Percentiles rank a stretch among this genome's conserved stretches.
phyloP scores from a whole-genome alignment of 1,140 invertebrate genomes.

The Eriocheir sinensis region DNA sequence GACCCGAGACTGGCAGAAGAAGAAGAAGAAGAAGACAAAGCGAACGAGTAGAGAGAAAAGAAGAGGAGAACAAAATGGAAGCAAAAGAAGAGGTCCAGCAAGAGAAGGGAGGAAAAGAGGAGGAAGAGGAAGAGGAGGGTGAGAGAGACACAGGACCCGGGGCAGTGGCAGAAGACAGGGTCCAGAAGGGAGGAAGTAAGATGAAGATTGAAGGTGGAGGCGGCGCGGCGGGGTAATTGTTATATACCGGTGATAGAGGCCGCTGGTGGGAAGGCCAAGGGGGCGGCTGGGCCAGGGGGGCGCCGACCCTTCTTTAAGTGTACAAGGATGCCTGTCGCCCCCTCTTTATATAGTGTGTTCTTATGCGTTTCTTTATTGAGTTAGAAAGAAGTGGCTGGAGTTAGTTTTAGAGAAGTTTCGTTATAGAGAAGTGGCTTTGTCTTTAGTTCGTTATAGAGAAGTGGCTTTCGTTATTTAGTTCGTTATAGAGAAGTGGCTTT shows the following conservation, averaged over 20 bases:
- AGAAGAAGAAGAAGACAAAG: too few relatives aligned
- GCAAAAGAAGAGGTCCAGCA: not conserved
- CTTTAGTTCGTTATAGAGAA: too few relatives aligned
- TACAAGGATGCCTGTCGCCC: not conserved
- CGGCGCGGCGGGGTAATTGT: not conserved
- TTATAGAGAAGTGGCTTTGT: too few relatives aligned
- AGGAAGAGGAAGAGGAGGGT: not conserved
- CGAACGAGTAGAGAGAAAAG: not conserved
- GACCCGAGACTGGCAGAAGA: not conserved
- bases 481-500: too few relatives aligned
- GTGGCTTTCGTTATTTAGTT: too few relatives aligned
- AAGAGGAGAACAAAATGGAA: not conserved
- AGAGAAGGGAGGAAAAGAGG: not conserved
- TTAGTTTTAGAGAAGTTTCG: too few relatives aligned
- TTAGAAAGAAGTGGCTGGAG: too few relatives aligned
- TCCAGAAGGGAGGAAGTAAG: constrained; percentile 10
- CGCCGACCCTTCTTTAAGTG: not conserved
- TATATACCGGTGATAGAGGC: not conserved
- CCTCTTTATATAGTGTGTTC: too few relatives aligned
- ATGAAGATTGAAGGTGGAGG: not conserved
- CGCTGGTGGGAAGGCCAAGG: not conserved
- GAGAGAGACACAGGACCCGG: not conserved
- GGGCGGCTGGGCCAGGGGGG: not conserved
- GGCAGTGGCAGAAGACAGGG: not conserved
- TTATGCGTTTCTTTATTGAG: too few relatives aligned